Conservation (phyloP, 92 coral and sea anemone genomes). For the Epizoanthus stellaris region DNA sequence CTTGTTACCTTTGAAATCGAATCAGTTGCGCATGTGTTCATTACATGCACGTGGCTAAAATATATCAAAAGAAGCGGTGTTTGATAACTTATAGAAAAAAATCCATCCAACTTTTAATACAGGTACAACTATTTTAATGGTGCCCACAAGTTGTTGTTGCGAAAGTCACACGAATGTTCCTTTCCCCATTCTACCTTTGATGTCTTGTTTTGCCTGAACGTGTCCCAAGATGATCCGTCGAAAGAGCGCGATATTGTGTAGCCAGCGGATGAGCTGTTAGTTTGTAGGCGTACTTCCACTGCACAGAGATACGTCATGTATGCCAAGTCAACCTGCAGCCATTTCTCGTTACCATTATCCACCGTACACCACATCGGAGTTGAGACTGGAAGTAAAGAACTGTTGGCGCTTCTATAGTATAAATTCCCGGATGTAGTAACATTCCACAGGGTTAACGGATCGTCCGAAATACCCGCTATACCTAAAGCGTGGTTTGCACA, state of each 20-base stretch:
- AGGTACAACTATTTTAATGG: no score
- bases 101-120: no score
- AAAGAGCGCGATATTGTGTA: neutral
- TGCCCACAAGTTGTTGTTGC: neutral
- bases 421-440: neutral
- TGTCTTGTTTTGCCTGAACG: neutral
- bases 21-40: no score
- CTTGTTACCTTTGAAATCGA: no score
- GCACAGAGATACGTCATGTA: conserved; percentile 8
- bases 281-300: neutral
- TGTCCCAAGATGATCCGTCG: conserved; percentile 7
- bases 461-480: neutral
- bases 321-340: conserved; percentile 12
- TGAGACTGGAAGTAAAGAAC: neutral
- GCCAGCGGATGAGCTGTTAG: conserved; percentile 1
- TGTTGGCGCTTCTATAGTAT: neutral
- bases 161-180: neutral
- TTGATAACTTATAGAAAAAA: no score
- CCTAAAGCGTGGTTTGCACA: neutral
- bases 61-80: no score
- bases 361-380: neutral
- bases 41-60: no score
- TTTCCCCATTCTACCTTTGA: neutral
- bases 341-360: neutral
- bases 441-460: neutral